These are phyloP conservation scores for Onthophagus taurus DNA, from an alignment of 1,140 invertebrate genomes.

Conservation along the genomic window DNA sequence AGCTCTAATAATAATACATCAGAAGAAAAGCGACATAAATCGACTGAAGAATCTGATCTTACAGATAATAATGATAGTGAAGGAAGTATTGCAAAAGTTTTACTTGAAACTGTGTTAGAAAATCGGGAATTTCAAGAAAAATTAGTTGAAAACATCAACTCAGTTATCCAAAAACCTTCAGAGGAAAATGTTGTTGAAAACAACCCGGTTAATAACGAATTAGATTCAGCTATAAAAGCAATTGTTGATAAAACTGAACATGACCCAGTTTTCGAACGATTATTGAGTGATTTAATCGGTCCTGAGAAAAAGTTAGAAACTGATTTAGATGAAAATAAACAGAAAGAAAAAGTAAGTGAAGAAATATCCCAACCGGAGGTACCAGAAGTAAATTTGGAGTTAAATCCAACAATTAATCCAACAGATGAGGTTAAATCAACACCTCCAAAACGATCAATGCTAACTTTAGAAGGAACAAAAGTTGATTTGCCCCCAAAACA, in stretches of 20 bases:
- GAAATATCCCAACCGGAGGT: background rate
- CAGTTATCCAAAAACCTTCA: conserved; percentile 15
- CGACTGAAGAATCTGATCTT: conserved; percentile 2
- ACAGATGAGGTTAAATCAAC: too few species aligned
- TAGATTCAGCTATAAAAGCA: conserved; percentile 22
- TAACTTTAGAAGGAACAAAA: background rate
- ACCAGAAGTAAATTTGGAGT: too few species aligned
- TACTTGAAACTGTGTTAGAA: conserved; percentile 21
- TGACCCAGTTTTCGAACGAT: conserved; percentile 24
- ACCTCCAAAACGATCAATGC: too few species aligned
- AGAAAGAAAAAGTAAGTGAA: background rate
- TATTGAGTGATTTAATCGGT: conserved; percentile 25
- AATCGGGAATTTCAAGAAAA: conserved; percentile 25
- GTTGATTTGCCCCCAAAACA: conserved; percentile 5
- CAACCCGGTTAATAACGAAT: conserved; percentile 17
- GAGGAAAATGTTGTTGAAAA: conserved; percentile 1
- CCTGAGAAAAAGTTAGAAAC: background rate
- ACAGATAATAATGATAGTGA: conserved; percentile 3
- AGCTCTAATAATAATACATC: background rate
- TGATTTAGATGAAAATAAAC: too few species aligned
- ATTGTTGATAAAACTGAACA: conserved; percentile 24
- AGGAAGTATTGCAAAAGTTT: conserved; percentile 5
- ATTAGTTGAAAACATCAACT: conserved; percentile 27
- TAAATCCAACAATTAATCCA: too few species aligned
- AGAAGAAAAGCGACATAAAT: background rate